phyloP scores from a whole-genome alignment of 2,113 vertebrate species.

The Recurvirostra avosetta region DNA sequence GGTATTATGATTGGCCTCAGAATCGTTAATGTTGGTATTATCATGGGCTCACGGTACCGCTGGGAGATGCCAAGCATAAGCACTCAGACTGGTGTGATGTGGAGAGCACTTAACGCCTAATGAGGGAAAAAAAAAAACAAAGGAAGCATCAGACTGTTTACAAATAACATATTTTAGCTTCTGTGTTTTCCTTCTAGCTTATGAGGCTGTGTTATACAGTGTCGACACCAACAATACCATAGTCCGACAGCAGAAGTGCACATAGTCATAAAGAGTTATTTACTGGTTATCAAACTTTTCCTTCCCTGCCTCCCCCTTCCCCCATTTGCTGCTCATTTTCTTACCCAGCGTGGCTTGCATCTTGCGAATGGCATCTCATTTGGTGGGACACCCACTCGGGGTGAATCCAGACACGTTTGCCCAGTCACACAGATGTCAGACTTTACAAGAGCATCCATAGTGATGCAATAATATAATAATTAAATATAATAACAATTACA shows the following conservation, averaged over 20 bases:
- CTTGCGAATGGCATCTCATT: not conserved
- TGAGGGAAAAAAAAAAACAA: not conserved
- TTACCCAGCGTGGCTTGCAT: not conserved
- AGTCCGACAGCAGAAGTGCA: fast-evolving
- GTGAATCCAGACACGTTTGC: not conserved
- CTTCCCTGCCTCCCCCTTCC: not conserved
- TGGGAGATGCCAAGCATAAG: not conserved
- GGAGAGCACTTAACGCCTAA: not conserved
- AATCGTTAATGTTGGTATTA: not conserved
- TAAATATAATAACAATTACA: not conserved
- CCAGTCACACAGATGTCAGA: not conserved
- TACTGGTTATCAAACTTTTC: not conserved
- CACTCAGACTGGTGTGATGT: not conserved
- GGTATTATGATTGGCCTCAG: not conserved
- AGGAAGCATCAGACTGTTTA: not conserved
- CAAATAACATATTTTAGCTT: not conserved
- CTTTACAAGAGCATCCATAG: not conserved
- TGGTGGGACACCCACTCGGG: not conserved
- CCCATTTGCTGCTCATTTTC: not conserved
- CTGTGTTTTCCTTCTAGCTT: not conserved
- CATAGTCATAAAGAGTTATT: not conserved
- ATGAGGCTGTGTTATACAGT: not conserved
- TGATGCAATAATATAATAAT: not conserved
- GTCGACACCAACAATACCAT: not conserved
- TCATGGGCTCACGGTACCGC: not conserved